phyloP scores from a whole-genome alignment of 2,797 vertebrate species.

The Monodelphis domestica region DNA sequence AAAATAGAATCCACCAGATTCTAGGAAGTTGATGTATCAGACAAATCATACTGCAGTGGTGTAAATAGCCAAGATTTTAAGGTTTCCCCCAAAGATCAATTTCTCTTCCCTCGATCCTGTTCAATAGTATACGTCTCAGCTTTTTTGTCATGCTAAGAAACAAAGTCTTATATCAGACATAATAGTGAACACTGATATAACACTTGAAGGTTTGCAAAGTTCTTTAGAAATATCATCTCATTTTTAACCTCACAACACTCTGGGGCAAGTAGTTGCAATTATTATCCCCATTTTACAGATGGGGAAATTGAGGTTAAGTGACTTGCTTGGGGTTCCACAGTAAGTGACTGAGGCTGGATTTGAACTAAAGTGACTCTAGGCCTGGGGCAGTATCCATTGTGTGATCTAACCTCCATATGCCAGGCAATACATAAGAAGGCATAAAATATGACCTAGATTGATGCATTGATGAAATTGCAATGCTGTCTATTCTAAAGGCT shows the following conservation, averaged over 20 bases:
- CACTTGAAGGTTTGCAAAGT: neutral
- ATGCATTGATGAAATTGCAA: conserved; percentile 40
- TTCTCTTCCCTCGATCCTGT: neutral
- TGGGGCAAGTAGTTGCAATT: neutral
- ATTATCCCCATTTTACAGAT: neutral
- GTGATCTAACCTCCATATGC: neutral
- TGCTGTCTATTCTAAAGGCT: conserved; percentile 54
- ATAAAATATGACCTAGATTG: conserved; percentile 53
- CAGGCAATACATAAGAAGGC: neutral
- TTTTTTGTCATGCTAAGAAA: neutral
- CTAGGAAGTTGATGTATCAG: neutral
- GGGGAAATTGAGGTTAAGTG: neutral
- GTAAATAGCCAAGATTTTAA: neutral
- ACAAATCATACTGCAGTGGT: neutral
- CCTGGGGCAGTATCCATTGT: neutral
- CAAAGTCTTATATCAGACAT: conserved; percentile 30
- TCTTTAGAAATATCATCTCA: neutral
- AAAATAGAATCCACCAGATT: conserved; percentile 14
- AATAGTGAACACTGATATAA: neutral
- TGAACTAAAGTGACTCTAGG: neutral
- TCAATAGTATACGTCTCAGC: neutral
- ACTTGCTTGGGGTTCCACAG: neutral
- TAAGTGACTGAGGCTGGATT: neutral
- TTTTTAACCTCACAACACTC: neutral
- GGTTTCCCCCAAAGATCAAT: neutral